phyloP scores from a whole-genome alignment of 2,888 invertebrate species.

The Salpingus planirostris region DNA sequence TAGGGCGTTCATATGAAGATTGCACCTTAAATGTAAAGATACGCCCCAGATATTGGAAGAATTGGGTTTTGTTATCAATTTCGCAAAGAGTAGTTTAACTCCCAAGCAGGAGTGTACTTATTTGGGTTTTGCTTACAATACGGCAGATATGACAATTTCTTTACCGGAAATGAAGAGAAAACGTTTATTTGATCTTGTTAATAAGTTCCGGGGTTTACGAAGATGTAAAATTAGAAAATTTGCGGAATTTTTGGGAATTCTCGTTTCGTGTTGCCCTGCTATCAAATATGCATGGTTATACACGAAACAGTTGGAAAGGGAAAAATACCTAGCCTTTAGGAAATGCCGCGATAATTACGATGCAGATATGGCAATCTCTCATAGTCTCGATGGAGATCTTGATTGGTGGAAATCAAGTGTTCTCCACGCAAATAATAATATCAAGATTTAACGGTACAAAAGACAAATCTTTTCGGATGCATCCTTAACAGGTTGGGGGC shows the following conservation, averaged over 20 bases:
- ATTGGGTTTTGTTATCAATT: conserved; percentile 6
- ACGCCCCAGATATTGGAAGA: background rate
- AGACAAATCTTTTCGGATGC: conserved; percentile 6
- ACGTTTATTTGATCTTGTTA: background rate
- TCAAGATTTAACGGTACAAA: background rate
- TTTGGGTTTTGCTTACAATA: conserved; percentile 4
- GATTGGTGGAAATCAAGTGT: conserved; percentile 4
- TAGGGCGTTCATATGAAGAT: background rate
- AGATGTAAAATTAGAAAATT: conserved; percentile 10
- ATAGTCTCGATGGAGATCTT: background rate
- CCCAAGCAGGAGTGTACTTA: background rate
- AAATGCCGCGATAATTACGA: conserved; percentile 7
- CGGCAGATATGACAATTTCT: conserved; percentile 1
- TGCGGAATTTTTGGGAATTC: conserved; percentile 5
- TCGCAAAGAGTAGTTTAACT: conserved; percentile 1
- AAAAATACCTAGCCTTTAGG: conserved; percentile 10
- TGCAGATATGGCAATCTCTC: conserved; percentile 1
- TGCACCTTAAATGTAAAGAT: background rate
- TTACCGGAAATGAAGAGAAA: conserved; percentile 2
- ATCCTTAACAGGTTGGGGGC: conserved; percentile 4
- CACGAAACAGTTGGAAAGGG: conserved; percentile 14
- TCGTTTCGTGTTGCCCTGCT: conserved; percentile 14
- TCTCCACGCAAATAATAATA: background rate
- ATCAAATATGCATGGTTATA: conserved; percentile 16
- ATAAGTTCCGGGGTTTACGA: background rate